Base-by-base conservation (phyloP, 1,140 invertebrate species). In the Diachasmimorpha longicaudata region DNA sequence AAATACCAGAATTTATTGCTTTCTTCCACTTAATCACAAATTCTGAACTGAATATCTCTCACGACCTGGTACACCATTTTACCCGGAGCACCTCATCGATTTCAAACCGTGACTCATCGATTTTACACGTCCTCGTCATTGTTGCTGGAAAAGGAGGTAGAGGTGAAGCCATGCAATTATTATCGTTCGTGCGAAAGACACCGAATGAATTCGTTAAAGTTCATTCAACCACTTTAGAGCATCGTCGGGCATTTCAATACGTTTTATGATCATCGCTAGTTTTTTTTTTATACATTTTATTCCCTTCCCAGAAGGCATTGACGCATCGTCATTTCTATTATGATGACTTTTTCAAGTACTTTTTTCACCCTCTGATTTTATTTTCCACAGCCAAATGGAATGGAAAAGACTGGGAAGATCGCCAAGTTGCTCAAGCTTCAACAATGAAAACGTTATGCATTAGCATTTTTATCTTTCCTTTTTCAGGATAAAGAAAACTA, bases 101-200 rank as follows among this genome's bases (percentile, higher is more conserved):
- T 66, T 66, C 63, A 66, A 31, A 25, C 63, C 63, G 25, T 66
- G 63, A 66, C 63, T 66, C 63, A 66, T 66, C 63, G 63, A 36
- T 36, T 66, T 36, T 66, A 31, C 25, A 36, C 58, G 25, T 31
- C 25, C 23, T 66, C 63, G 52, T 66, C 63, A 66, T 66, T 66
- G 63, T 66, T 66, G 63, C 13, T 25, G 52, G n/a, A 58, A 58
- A 58, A 58, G 52, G 52, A 16, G 52, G 52, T 58, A 58, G 52
- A 58, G 19, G 52, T 58, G 52, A 58, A 58, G 52, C 52, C 52
- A 58, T 58, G 52, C 52, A 58, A 58, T 58, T 58, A 58, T 58
- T 58, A 58, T 21, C 52, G 52, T 58, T 58, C 52, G 52, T 58
- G 52, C 52, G 19, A 58, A 58, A 58, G 52, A 58, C 21, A 16